A percentile compares a stretch with the other conserved stretches of the same genome.
Evolutionary conservation across 2,113 vertebrate genomes (phyloP).

Genomic region (Alaudala cheleensis): DNA sequence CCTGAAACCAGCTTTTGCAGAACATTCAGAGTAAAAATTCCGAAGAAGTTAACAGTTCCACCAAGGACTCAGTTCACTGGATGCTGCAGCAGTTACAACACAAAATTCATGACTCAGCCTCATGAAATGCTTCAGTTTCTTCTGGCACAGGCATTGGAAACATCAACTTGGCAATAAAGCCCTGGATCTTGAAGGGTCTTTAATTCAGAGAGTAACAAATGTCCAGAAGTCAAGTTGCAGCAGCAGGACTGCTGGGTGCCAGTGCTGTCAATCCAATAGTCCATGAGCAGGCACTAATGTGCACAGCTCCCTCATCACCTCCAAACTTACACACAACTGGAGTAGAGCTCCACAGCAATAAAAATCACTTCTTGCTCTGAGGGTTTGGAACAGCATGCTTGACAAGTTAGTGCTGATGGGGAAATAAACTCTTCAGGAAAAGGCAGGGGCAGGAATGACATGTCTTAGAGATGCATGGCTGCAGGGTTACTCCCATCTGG

Average conservation of each 20-base stretch:
- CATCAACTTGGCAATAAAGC: background rate
- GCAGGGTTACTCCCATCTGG: background rate
- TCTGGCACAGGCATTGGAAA: conserved; percentile 1
- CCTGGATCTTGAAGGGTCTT: background rate
- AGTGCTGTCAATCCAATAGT: background rate
- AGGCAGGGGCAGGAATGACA: background rate
- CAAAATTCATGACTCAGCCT: background rate
- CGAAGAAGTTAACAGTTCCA: background rate
- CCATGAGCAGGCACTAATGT: background rate
- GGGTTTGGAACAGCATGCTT: background rate
- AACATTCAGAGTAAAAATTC: background rate
- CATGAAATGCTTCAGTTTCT: background rate
- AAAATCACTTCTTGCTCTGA: background rate
- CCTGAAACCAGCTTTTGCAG: background rate
- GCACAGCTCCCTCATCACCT: background rate
- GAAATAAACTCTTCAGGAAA: background rate
- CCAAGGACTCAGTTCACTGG: background rate
- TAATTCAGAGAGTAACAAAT: conserved; percentile 20
- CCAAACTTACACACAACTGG: fast-evolving
- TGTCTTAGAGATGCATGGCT: background rate
- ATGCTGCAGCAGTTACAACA: background rate
- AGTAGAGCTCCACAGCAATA: background rate
- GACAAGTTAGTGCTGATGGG: background rate
- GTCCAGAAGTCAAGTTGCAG: background rate
- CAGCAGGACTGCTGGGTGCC: background rate